These are phyloP conservation scores for Ariolimax columbianus DNA, from an alignment of 2,888 invertebrate genomes.

Conservation along the genomic window DNA sequence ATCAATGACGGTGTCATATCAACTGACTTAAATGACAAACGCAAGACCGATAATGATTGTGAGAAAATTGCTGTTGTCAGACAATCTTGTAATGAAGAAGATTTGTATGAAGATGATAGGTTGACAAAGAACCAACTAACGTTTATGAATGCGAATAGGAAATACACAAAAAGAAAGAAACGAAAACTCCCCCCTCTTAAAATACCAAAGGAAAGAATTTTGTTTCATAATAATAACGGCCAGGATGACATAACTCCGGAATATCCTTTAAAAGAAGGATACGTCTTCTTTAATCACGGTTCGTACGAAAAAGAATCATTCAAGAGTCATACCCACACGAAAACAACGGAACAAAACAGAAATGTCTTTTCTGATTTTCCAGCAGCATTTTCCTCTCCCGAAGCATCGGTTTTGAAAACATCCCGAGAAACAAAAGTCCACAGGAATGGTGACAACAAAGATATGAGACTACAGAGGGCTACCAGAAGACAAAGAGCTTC, in stretches of 20 bases:
- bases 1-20: not conserved
- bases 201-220: slow-evolving; percentile 6
- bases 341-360: not conserved
- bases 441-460: not conserved
- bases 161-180: not conserved
- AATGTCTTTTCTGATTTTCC: not conserved
- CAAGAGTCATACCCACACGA: not conserved
- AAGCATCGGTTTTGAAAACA: not conserved
- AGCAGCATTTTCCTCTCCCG: not conserved
- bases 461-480: not conserved
- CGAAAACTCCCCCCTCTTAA: slow-evolving; percentile 23
- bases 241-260: slow-evolving; percentile 31
- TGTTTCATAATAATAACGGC: not conserved
- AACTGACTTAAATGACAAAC: not conserved
- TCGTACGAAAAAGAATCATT: not conserved
- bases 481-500: not conserved
- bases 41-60: not conserved
- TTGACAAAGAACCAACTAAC: not conserved
- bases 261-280: slow-evolving; percentile 13
- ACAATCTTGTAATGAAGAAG: not conserved
- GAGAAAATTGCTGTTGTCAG: not conserved
- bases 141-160: not conserved
- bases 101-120: not conserved
- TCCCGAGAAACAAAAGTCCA: not conserved
- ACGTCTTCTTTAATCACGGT: not conserved